phyloP scores from a whole-genome alignment of 2,113 vertebrate species.

The Hyperopisus bebe region DNA sequence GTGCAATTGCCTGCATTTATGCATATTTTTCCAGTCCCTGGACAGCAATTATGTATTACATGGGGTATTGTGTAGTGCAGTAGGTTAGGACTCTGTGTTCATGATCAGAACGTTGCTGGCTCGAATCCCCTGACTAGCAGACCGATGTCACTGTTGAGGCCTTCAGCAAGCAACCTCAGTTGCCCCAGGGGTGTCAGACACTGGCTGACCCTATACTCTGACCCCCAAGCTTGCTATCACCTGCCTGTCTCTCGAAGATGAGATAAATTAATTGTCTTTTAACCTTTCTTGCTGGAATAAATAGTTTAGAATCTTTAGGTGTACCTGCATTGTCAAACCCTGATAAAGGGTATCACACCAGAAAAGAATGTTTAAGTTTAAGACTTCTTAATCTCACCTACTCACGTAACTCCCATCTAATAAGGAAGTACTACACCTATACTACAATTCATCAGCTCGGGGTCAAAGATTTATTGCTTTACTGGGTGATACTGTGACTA shows the following conservation, averaged over 20 bases:
- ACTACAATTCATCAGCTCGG: neutral
- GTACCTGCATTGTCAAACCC: neutral
- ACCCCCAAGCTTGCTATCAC: neutral
- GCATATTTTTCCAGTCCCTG: neutral
- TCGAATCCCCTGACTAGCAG: neutral
- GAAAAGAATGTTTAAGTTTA: neutral
- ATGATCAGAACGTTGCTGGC: neutral
- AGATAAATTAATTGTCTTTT: neutral
- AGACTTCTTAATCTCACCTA: neutral
- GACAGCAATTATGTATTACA: neutral
- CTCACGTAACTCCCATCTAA: neutral
- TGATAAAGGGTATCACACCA: neutral
- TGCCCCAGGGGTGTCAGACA: neutral
- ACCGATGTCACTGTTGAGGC: neutral
- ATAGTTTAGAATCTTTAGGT: neutral
- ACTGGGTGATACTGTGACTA: neutral
- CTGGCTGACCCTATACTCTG: neutral
- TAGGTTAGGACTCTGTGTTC: neutral
- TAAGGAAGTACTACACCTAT: neutral
- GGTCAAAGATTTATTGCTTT: neutral
- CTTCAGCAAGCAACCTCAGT: neutral
- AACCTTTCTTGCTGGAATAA: neutral
- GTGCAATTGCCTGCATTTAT: neutral
- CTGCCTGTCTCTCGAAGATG: neutral
- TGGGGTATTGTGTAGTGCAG: neutral